Evolutionary conservation across 1,140 invertebrate species (phyloP).

Genomic region (Zaprionus taronus): DNA sequence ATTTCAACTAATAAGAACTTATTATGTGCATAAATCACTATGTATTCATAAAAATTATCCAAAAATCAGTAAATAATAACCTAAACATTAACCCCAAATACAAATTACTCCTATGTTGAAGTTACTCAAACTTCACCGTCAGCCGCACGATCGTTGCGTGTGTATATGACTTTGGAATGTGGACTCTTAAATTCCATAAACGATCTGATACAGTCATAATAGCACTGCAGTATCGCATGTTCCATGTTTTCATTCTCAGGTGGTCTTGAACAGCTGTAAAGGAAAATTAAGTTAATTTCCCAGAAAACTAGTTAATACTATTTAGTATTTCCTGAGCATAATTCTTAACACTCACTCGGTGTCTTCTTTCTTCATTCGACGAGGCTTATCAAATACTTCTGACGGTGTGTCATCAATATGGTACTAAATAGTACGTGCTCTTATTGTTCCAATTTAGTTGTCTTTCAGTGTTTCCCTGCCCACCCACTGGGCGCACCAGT

Average conservation of each 20-base stretch:
- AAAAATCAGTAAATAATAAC: too few relatives aligned
- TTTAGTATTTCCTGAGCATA: background rate
- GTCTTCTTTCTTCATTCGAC: background rate
- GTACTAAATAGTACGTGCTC: constrained; percentile 9
- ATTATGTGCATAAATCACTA: too few relatives aligned
- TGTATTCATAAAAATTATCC: too few relatives aligned
- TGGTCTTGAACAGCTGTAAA: constrained; percentile 1
- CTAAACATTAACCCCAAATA: too few relatives aligned
- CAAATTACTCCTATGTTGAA: background rate
- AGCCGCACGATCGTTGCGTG: background rate
- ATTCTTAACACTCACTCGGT: background rate
- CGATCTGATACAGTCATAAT: constrained; percentile 1
- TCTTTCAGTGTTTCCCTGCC: constrained; percentile 14
- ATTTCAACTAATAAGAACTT: background rate
- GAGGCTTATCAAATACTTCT: constrained; percentile 36
- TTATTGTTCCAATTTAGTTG: constrained; percentile 30
- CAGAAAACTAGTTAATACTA: background rate
- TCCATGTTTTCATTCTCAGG: background rate
- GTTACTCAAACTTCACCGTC: background rate
- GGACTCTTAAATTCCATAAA: background rate
- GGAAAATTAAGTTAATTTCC: background rate
- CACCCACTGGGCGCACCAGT: background rate
- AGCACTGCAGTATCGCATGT: background rate
- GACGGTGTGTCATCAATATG: constrained; percentile 27
- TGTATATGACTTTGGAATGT: background rate